A percentile compares a stretch with the other conserved stretches of the same genome.
Evolutionary conservation across 2,888 invertebrate species (phyloP).

Genomic region (Gasteruption jaculator): DNA sequence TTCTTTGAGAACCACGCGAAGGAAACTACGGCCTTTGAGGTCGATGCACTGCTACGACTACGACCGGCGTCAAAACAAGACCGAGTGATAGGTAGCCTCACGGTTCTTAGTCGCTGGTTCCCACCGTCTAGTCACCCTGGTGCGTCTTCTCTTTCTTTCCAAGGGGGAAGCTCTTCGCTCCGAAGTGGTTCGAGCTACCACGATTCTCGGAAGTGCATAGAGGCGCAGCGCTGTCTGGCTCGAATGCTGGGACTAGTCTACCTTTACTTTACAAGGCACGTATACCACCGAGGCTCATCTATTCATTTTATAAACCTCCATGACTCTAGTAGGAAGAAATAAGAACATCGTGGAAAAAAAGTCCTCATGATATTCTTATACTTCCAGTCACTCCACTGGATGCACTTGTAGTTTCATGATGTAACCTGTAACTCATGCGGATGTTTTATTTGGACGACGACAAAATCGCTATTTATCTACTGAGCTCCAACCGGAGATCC

Average conservation of each 20-base stretch:
- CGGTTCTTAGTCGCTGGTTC: conserved; percentile 41
- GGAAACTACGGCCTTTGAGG: conserved; percentile 49
- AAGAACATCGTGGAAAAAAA: no score
- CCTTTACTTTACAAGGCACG: conserved; percentile 28
- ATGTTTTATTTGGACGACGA: no score
- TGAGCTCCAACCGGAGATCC: no score
- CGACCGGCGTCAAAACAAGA: conserved; percentile 45
- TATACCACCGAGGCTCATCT: conserved; percentile 27
- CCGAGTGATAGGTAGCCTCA: conserved; percentile 31
- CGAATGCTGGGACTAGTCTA: conserved; percentile 32
- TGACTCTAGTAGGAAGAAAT: no score
- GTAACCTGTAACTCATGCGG: no score
- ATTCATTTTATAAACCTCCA: no score
- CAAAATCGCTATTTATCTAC: no score
- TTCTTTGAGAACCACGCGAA: no score
- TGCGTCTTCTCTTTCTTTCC: conserved; percentile 21
- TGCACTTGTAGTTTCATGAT: no score
- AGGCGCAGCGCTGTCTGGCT: conserved; percentile 47
- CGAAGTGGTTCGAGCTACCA: conserved; percentile 29
- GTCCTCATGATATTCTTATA: no score
- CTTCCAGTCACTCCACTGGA: no score
- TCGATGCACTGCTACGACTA: conserved; percentile 44
- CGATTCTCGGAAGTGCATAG: conserved; percentile 39
- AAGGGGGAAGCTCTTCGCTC: conserved; percentile 11
- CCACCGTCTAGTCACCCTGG: conserved; percentile 48